phyloP scores from a whole-genome alignment of 1,140 invertebrate species.

The Apocrypta bakeri region DNA sequence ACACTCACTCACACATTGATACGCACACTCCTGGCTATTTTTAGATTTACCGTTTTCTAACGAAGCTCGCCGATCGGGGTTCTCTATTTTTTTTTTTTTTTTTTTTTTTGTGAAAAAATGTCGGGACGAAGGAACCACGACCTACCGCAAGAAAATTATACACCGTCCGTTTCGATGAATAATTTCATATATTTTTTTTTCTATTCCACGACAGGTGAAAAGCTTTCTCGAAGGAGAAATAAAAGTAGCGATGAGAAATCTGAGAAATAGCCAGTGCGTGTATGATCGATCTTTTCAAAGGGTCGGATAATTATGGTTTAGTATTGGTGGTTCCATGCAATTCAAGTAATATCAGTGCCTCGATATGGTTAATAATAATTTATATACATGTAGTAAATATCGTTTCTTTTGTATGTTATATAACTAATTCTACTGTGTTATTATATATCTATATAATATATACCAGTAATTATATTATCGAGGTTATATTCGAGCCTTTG shows the following conservation, averaged over 20 bases:
- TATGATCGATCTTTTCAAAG: neutral
- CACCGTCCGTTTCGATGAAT: neutral
- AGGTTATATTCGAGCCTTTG: neutral
- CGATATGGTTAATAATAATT: conserved; percentile 1
- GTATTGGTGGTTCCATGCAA: neutral
- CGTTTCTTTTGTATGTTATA: neutral
- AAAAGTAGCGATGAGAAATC: too few species aligned
- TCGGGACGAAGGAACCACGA: neutral
- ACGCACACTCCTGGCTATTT: conserved; percentile 5
- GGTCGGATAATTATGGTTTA: neutral
- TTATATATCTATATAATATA: conserved; percentile 7
- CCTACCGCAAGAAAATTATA: neutral
- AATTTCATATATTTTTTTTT: neutral
- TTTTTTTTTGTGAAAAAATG: too few species aligned
- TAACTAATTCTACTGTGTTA: neutral
- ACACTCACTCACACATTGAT: neutral
- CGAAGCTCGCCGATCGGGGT: neutral
- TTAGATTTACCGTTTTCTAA: conserved; percentile 23
- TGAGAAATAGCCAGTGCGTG: neutral
- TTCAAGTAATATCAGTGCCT: conserved; percentile 1
- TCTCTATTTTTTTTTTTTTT: too few species aligned
- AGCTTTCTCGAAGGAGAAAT: neutral
- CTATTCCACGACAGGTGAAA: neutral
- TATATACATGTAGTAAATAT: neutral
- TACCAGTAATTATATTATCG: neutral